These are phyloP conservation scores for Pseudorhiza aurosa DNA, from an alignment of 30 jellyfish, hydroid and myxozoan genomes.

Conservation along the genomic window DNA sequence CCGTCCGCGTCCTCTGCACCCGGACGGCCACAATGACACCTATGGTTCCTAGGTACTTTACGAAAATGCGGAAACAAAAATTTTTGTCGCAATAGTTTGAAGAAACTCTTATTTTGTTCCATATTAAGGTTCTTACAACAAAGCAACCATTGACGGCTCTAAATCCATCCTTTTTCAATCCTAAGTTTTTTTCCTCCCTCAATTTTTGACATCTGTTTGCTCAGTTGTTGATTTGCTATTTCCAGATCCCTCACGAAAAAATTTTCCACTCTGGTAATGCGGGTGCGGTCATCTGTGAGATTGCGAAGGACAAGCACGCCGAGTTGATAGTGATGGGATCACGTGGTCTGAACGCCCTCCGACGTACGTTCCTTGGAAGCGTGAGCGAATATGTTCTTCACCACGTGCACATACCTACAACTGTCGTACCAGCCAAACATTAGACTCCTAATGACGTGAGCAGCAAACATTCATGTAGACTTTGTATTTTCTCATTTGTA, in stretches of 20 bases:
- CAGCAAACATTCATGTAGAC: neutral
- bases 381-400: slow-evolving; percentile 80
- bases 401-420: slow-evolving; percentile 64
- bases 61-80: too few species aligned
- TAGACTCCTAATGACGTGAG: neutral
- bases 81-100: too few species aligned
- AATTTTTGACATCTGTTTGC: too few species aligned
- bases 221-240: neutral
- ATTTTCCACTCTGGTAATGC: slow-evolving; percentile 77
- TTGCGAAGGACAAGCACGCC: slow-evolving; percentile 60
- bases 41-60: too few species aligned
- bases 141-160: too few species aligned
- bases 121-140: too few species aligned
- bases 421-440: slow-evolving; percentile 67
- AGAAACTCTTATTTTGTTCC: too few species aligned
- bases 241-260: slow-evolving; percentile 58
- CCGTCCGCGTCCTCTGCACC: too few species aligned
- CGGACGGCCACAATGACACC: too few species aligned
- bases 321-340: slow-evolving; percentile 78
- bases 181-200: too few species aligned
- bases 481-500: neutral
- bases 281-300: slow-evolving; percentile 71
- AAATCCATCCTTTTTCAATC: too few species aligned
- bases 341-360: slow-evolving; percentile 75
- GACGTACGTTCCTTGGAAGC: slow-evolving; percentile 79